Evolutionary conservation across 2,113 vertebrate species (phyloP).

Genomic region (Ptychochromis oligacanthus): DNA sequence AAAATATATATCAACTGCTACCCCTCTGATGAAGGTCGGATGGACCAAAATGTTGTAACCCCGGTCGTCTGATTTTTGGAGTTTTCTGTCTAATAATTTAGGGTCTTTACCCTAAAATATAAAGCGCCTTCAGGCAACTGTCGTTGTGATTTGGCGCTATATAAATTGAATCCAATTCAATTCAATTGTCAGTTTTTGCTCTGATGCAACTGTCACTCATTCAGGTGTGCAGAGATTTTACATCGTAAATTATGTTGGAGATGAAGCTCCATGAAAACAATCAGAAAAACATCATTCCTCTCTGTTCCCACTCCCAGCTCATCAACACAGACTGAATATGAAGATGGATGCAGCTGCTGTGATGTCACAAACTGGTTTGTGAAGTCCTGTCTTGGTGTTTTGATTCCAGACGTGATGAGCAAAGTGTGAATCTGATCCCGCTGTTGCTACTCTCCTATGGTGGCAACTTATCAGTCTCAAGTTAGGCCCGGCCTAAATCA

Average conservation of each 20-base stretch:
- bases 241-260: background rate
- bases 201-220: background rate
- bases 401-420: background rate
- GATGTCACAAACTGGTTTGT: background rate
- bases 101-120: no score
- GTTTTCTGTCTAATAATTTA: no score
- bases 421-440: background rate
- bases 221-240: background rate
- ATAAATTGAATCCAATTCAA: no score
- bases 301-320: background rate
- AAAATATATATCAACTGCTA: background rate
- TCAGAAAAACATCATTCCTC: background rate
- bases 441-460: background rate
- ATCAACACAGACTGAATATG: background rate
- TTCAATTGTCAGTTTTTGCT: rapidly evolving
- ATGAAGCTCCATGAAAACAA: background rate
- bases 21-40: background rate
- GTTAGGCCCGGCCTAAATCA: no score
- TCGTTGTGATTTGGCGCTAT: no score
- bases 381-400: background rate
- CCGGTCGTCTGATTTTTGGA: no score
- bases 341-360: background rate
- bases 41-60: background rate
- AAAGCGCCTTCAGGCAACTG: no score
- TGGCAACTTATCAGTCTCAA: rapidly evolving